Evolutionary conservation across 1,140 invertebrate genomes (phyloP), one percentile per base, ranked within the genome.

Genomic region (Geopemphigus sp.): DNA sequence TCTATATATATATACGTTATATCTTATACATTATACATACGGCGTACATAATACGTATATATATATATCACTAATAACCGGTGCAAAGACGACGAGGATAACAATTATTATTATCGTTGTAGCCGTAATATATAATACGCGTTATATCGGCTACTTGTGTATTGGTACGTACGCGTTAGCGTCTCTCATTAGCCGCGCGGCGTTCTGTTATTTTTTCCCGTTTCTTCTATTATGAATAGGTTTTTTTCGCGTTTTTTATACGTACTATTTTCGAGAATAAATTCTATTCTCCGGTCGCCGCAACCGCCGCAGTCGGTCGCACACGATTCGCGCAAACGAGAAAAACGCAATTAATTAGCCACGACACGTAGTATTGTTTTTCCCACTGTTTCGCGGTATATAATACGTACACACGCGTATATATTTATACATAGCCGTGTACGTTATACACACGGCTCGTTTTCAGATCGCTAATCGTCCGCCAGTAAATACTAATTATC

Each of bases 311-410:
- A 14, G 32, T 11, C 11, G 32, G 12, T n/a, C 47, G 22, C 45
- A 70, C 66, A 68, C 66, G 66, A 24, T 24, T 68, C 45, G 17
- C 59, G n/a, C 66, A 11, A 50, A 14, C n/a, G 64, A 24, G 32
- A 63, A 78, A 47, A 59, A 61, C 15, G 39, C 73, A 47, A 78
- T 78, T 78, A 78, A 76, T 78, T 61, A 78, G 57, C 39, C 73
- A 61, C 56, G 22, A 78, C 73, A 78, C 73, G 73, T 78, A 76
- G 57, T 32, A 54, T 29, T 70, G 47, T 70, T 70, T 70, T 70
- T 70, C 68, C 68, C 45, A 29, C 45, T 26, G 66, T 50, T 39
- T 4, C n/a, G 22, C 66, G 12, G 10, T 10, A 12, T 10, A 8
- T 39, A 39, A 4, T 39, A 14, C 4, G 3, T 24, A 0, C 22